Evolutionary conservation across 2,888 invertebrate species (phyloP), one percentile per base, ranked within the genome.

Genomic region (Tiliacea citrago): DNA sequence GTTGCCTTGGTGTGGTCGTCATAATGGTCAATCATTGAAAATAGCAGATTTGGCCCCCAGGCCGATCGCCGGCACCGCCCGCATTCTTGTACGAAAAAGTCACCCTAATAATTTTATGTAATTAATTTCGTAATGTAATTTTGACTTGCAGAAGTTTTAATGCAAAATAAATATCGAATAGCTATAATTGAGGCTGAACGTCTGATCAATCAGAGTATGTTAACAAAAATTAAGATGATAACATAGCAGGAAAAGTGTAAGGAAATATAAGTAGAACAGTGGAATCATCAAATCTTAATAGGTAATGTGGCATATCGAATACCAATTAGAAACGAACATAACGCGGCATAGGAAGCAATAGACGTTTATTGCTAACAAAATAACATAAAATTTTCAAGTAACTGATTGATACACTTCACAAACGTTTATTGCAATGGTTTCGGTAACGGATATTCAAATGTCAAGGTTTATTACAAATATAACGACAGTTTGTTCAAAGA

Each of bases 401-500:
- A 89, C 90, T 89, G 88, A 90, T 90, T 91, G 91, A 90, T 91
- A 91, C 88, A 90, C 87, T 90, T 91, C 88, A 87, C 68, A 88
- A 86, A 83, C 85, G 76, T 86, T 87, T 85, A 88, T 87, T 87
- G 82, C 88, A 79, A 79, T 88, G 80, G 77, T 87, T 90, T 91
- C 88, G 75, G 89, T 90, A 91, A 92, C 90, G 90, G 90, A 91
- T 91, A 88, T 86, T 78, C 77, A 94, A 93, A 94, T 93, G 93
- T 89, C 93, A 94, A 94, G 94, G 94, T 91, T 92, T 92, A 89
- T 91, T 89, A 83, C 88, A 77, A 82, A 86, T 68, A 77, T 79
- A 85, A 81, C 75, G 42, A 81, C 75, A 83, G 75, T 83, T 82
- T 77, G 81, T 72, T 80, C 55, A 78, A 78, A 77, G 78, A 80